Conservation (phyloP, 35 echinoderm and acorn worm genomes). For the Lytechinus variegatus region DNA sequence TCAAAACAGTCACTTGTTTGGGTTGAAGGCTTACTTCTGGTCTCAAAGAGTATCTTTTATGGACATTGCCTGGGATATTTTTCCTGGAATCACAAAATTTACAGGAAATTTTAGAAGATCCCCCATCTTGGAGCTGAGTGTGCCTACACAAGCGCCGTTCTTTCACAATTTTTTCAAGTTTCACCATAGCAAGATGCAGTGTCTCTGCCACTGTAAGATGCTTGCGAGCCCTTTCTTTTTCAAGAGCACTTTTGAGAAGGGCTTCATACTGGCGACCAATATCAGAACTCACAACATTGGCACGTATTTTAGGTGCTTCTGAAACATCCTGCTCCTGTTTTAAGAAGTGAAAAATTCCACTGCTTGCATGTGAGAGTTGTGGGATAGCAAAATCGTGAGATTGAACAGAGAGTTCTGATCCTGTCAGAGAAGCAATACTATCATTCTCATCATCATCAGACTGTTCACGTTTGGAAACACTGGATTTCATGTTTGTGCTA, state of each 20-base stretch:
- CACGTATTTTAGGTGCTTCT: constrained; percentile 30
- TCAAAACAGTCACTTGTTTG: not conserved
- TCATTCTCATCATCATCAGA: constrained; percentile 15
- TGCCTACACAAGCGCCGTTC: constrained; percentile 27
- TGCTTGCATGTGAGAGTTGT: constrained; percentile 16
- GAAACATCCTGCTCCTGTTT: constrained; percentile 22
- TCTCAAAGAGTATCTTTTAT: constrained; percentile 23
- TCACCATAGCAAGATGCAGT: constrained; percentile 39
- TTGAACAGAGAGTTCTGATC: not conserved
- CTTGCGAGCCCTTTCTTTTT: constrained; percentile 38
- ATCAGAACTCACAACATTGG: constrained; percentile 39
- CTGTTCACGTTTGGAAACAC: not conserved
- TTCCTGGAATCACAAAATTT: constrained; percentile 23
- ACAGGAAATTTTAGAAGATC: not conserved
- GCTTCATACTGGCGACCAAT: constrained; percentile 46
- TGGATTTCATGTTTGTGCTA: not conserved
- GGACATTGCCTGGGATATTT: not conserved
- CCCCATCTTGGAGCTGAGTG: not conserved
- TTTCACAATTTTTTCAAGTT: constrained; percentile 22
- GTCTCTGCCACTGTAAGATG: constrained; percentile 48
- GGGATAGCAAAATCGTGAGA: not conserved
- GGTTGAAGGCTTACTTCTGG: not conserved
- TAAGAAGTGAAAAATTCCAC: constrained; percentile 24
- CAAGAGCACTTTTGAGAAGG: constrained; percentile 41
- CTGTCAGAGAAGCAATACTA: not conserved